Percentiles rank a stretch among this genome's conserved stretches.
These are phyloP conservation scores for Triops cancriformis DNA, from an alignment of 1,140 invertebrate genomes.

Conservation along the genomic window DNA sequence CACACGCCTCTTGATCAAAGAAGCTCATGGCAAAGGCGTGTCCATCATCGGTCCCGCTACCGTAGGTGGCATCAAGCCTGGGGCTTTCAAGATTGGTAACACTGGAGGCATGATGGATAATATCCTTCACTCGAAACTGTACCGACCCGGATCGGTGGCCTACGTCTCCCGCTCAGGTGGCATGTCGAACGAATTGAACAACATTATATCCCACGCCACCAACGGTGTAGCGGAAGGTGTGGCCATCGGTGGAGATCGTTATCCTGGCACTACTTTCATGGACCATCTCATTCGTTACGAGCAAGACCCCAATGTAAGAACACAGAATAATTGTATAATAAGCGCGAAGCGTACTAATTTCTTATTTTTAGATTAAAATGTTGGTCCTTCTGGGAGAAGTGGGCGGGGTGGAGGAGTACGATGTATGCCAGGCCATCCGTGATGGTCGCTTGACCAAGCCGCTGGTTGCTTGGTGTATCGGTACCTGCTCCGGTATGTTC, in stretches of 20 bases:
- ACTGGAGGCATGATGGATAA: slow-evolving; percentile 99
- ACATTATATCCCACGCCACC: slow-evolving; percentile 93
- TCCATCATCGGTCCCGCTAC: slow-evolving; percentile 94
- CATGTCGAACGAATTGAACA: slow-evolving; percentile 99
- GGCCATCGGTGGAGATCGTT: slow-evolving; percentile 98
- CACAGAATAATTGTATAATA: slow-evolving; percentile 19
- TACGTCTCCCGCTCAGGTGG: slow-evolving; percentile 97
- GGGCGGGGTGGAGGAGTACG: slow-evolving; percentile 98
- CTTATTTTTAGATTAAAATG: slow-evolving; percentile 74
- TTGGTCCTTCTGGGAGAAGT: slow-evolving; percentile 94
- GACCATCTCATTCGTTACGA: slow-evolving; percentile 88
- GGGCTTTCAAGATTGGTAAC: slow-evolving; percentile 99
- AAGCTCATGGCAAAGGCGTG: slow-evolving; percentile 71
- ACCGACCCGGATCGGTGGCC: slow-evolving; percentile 88
- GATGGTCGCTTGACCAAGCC: slow-evolving; percentile 81
- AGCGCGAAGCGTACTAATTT: slow-evolving; percentile 19
- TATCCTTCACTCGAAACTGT: slow-evolving; percentile 93
- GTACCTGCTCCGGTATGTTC: slow-evolving; percentile 83
- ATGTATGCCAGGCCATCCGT: slow-evolving; percentile 83
- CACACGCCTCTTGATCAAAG: slow-evolving; percentile 85
- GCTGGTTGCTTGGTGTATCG: slow-evolving; percentile 96
- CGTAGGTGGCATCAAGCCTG: slow-evolving; percentile 95
- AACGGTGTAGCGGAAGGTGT: slow-evolving; percentile 97
- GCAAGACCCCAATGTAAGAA: slow-evolving; percentile 50
- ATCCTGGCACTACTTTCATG: slow-evolving; percentile 97